Conservation (phyloP, 1,140 invertebrate genomes). For the Kradibia gibbosae region DNA sequence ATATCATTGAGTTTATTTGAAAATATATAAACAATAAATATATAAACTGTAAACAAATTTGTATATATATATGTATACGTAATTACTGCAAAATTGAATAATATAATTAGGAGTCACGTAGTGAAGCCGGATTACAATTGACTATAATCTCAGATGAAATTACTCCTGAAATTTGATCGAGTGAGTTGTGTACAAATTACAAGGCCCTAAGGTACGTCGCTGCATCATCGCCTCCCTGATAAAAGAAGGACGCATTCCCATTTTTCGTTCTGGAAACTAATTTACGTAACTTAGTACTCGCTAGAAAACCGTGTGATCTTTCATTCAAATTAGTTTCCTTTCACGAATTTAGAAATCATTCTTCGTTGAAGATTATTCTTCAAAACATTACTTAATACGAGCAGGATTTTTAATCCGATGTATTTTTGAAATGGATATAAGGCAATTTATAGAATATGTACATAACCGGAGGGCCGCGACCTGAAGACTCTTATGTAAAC, state of each 20-base stretch:
- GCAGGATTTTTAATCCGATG: too few relatives aligned
- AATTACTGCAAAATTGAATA: background rate
- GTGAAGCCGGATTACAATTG: background rate
- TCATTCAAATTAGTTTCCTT: conserved; percentile 20
- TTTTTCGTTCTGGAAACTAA: conserved; percentile 4
- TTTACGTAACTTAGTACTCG: conserved; percentile 27
- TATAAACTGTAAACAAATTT: too few relatives aligned
- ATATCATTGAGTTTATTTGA: too few relatives aligned
- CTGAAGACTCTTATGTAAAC: too few relatives aligned
- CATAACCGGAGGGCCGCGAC: too few relatives aligned
- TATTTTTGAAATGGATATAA: too few relatives aligned
- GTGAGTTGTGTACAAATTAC: conserved; percentile 19
- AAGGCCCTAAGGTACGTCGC: conserved; percentile 32
- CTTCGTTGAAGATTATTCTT: too few relatives aligned
- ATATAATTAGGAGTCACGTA: background rate
- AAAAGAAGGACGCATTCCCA: conserved; percentile 21
- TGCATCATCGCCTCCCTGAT: conserved; percentile 19
- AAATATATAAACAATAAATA: too few relatives aligned
- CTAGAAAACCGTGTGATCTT: background rate
- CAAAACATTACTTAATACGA: too few relatives aligned
- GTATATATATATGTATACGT: too few relatives aligned
- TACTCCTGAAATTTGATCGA: conserved; percentile 49
- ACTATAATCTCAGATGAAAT: conserved; percentile 41
- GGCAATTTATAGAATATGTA: too few relatives aligned
- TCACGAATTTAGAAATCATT: too few relatives aligned